A percentile compares a stretch with the other conserved stretches of the same genome.
Evolutionary conservation across 1,140 invertebrate genomes (phyloP).

Genomic region (Melipona quadrifasciata): DNA sequence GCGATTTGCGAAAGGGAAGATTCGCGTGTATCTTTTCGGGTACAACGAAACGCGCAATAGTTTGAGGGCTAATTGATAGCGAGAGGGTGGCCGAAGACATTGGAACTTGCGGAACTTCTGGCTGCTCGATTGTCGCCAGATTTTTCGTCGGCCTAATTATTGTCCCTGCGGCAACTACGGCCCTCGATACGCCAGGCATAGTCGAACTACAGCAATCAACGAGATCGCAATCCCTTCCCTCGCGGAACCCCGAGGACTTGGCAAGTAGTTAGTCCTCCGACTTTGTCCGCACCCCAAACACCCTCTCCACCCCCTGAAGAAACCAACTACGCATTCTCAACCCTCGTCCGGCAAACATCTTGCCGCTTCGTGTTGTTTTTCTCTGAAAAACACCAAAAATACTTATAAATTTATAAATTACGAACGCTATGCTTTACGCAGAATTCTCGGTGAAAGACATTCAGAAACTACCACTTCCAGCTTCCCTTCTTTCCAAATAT

Average conservation of each 20-base stretch:
- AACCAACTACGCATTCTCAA: conserved; percentile 52
- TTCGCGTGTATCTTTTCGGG: neutral
- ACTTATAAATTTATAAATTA: no score
- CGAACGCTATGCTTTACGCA: no score
- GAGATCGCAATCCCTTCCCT: conserved; percentile 69
- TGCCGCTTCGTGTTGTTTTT: neutral
- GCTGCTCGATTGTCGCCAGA: conserved; percentile 48
- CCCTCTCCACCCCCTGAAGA: conserved; percentile 43
- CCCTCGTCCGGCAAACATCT: conserved; percentile 6
- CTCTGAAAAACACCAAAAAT: neutral
- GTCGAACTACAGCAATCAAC: conserved; percentile 72
- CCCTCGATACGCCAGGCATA: conserved; percentile 57
- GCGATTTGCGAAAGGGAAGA: no score
- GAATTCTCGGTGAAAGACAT: no score
- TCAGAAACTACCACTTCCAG: no score
- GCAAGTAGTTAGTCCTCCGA: conserved; percentile 72
- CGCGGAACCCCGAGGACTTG: conserved; percentile 71
- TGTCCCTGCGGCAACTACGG: conserved; percentile 50
- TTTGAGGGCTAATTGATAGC: neutral
- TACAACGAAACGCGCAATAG: neutral
- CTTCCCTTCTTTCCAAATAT: no score
- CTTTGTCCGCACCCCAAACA: conserved; percentile 46
- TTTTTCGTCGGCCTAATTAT: conserved; percentile 64
- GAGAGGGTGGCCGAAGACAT: neutral
- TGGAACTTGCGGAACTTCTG: neutral